phyloP scores from a whole-genome alignment of 1,140 invertebrate species.

The Druon quercuslanigerum region DNA sequence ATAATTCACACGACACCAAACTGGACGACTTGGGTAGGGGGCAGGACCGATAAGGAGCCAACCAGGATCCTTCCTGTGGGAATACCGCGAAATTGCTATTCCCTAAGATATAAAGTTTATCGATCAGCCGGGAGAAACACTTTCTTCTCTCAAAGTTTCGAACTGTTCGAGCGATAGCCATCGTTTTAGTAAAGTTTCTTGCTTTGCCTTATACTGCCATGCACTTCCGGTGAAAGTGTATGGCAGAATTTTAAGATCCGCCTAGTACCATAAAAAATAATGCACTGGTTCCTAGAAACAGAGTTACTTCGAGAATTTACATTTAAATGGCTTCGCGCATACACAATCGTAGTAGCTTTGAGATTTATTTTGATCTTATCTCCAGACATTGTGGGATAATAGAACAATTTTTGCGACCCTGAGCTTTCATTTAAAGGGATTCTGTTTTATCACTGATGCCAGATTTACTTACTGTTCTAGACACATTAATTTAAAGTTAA shows the following conservation, averaged over 20 bases:
- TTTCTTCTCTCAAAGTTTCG: conserved; percentile 40
- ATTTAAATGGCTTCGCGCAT: conserved; percentile 16
- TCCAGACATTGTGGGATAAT: conserved; percentile 4
- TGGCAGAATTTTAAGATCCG: conserved; percentile 9
- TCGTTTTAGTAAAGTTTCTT: conserved; percentile 38
- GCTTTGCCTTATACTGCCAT: conserved; percentile 45
- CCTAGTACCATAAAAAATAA: conserved; percentile 25
- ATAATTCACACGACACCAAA: neutral
- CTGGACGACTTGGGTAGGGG: neutral
- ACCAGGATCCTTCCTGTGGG: conserved; percentile 43
- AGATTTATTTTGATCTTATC: conserved; percentile 23
- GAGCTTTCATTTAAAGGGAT: neutral
- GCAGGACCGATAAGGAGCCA: conserved; percentile 48
- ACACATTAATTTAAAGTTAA: neutral
- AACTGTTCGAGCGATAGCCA: conserved; percentile 28
- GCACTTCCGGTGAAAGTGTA: conserved; percentile 26
- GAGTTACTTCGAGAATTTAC: conserved; percentile 13
- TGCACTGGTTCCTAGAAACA: conserved; percentile 6
- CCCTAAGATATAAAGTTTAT: conserved; percentile 51
- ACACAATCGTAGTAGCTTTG: neutral
- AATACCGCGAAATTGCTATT: conserved; percentile 53
- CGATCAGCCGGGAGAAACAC: conserved; percentile 46
- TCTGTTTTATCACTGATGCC: neutral
- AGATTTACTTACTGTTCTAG: neutral
- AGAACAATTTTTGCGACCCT: neutral